Percentiles rank a stretch among this genome's conserved stretches.
Evolutionary conservation across 1,140 invertebrate genomes (phyloP).

Genomic region (Ceratina australensis): DNA sequence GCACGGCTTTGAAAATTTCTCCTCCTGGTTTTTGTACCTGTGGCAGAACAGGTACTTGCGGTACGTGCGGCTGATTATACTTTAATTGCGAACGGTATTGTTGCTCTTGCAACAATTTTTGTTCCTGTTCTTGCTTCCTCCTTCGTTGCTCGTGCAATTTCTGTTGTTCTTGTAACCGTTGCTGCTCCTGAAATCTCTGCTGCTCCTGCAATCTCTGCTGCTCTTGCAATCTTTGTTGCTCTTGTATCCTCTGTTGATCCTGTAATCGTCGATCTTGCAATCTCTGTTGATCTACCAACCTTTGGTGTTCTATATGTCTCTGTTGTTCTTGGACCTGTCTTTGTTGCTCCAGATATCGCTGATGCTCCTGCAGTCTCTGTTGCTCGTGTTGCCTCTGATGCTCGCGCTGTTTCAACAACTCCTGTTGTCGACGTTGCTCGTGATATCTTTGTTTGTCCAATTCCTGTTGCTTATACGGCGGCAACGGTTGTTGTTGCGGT

Average conservation of each 20-base stretch:
- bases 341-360: conserved; percentile 64
- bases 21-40: conserved; percentile 81
- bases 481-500: conserved; percentile 53
- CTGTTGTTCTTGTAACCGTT: conserved; percentile 59
- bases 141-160: conserved; percentile 63
- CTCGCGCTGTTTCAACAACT: conserved; percentile 67
- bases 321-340: conserved; percentile 58
- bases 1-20: conserved; percentile 86
- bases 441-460: conserved; percentile 72
- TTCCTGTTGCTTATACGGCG: conserved; percentile 65
- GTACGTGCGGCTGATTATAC: conserved; percentile 71
- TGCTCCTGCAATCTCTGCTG: conserved; percentile 62
- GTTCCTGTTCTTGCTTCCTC: conserved; percentile 71
- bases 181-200: conserved; percentile 62
- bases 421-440: conserved; percentile 70
- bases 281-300: conserved; percentile 61
- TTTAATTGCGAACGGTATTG: conserved; percentile 75
- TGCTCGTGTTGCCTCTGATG: conserved; percentile 69
- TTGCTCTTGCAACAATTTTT: conserved; percentile 78
- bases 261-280: conserved; percentile 56
- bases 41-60: conserved; percentile 67
- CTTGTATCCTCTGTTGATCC: conserved; percentile 62
- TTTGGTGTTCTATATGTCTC: conserved; percentile 67
- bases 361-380: conserved; percentile 70
- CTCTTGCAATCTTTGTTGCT: conserved; percentile 65